Base-by-base conservation (phyloP, 2,888 invertebrate species). In the Euzetes globulus region DNA sequence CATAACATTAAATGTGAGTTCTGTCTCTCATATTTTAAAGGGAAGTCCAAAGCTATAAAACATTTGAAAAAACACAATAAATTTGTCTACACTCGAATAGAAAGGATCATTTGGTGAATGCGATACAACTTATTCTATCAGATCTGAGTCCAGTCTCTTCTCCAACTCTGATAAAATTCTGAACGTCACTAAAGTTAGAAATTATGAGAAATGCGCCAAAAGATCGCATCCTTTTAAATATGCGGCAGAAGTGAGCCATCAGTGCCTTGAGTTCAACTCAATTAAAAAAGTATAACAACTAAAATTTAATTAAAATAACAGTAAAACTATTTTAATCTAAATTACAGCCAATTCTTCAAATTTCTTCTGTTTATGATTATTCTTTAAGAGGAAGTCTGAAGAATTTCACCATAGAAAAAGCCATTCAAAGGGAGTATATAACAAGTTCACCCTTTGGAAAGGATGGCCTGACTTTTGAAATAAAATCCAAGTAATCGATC, bases 81-180 rank as follows among this genome's bases (percentile, higher is more conserved):
- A 15, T 17, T 1, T 22, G 3, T 27, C 27, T 13, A 60, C 27
- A 4, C 2, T n/a, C 19, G 6, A 1, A 60, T 60, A 60, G 60
- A 60, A 60, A 60, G 60, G 60, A 13, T 60, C 60, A 22, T 60
- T 60, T 27, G 60, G 60, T 60, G 60, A 60, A 60, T 60, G 60
- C 60, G 60, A 60, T 27, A 60, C 60, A 3, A 60, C 60, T 17
- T 60, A 60, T 60, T 22, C 60, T 13, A 25, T 60, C 6, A 60
- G 60, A 33, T 60, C 60, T 27, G 60, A 60, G 29, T 27, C 27
- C 11, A 60, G 60, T 60, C 33, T 60, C 5, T n/a, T n/a, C n/a
- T 33, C 60, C n/a, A 27, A 60, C 4, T 60, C 60, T 6, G 60
- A 60, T 2, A 60, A 60, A 27, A 27, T 60, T 1, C 29, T 60